Percentiles rank a stretch among this genome's conserved stretches.
Evolutionary conservation across 2,797 vertebrate species (phyloP).

Genomic region (Typhlichthys subterraneus): DNA sequence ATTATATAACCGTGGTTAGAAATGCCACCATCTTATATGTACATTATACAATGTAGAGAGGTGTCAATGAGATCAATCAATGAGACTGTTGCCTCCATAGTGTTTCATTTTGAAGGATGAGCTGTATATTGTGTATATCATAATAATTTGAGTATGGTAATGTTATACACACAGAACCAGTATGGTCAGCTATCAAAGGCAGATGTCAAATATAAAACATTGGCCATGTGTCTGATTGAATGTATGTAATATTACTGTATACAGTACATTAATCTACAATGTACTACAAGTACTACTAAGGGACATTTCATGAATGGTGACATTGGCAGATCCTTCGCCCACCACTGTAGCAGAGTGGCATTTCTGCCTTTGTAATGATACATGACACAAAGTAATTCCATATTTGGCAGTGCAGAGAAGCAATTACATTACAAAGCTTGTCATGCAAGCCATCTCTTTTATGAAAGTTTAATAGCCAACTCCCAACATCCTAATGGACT

Average conservation of each 20-base stretch:
- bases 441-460: slow-evolving; percentile 67
- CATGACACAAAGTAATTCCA: slow-evolving; percentile 64
- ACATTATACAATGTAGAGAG: too few species aligned
- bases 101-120: too few species aligned
- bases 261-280: slow-evolving; percentile 1
- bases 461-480: slow-evolving; percentile 75
- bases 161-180: not conserved
- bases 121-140: not conserved
- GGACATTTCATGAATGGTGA: slow-evolving; percentile 32
- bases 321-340: slow-evolving; percentile 36
- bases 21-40: too few species aligned
- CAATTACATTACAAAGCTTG: slow-evolving; percentile 66
- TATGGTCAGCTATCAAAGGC: too few species aligned
- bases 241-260: slow-evolving; percentile 1
- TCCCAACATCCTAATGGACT: slow-evolving; percentile 69
- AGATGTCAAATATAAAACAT: not conserved
- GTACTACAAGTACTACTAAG: slow-evolving; percentile 18
- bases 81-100: too few species aligned
- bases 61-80: too few species aligned
- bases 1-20: too few species aligned
- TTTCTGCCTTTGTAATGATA: slow-evolving; percentile 54
- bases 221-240: slow-evolving; percentile 22
- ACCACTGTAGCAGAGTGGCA: slow-evolving; percentile 31
- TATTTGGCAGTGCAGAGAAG: slow-evolving; percentile 65
- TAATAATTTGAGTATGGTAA: not conserved